Conservation (phyloP, 2,113 vertebrate species). For the Orcinus orca region DNA sequence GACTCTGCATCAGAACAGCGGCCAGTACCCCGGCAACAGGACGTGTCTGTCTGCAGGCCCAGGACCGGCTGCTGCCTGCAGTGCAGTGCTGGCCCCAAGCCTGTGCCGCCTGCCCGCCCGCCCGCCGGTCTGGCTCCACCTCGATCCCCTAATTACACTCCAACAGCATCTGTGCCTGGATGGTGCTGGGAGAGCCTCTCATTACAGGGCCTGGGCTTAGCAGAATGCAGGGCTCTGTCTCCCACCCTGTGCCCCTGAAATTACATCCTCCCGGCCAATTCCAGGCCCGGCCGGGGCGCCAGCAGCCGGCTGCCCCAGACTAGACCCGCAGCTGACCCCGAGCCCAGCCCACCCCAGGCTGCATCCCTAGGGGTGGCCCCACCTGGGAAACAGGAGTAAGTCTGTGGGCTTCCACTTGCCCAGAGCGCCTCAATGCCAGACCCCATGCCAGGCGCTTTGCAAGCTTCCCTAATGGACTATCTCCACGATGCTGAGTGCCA, state of each 20-base stretch:
- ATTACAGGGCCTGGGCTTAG: not conserved
- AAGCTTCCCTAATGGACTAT: not conserved
- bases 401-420: not conserved
- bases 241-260: not conserved
- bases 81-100: not conserved
- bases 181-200: not conserved
- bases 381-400: not conserved
- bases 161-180: too few species aligned
- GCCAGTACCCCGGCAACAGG: not conserved
- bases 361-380: not conserved
- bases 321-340: not conserved
- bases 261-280: not conserved
- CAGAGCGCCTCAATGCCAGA: not conserved
- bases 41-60: not conserved
- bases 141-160: not conserved
- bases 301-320: not conserved
- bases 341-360: not conserved
- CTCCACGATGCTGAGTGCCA: not conserved
- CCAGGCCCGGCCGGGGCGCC: not conserved
- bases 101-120: accelerated
- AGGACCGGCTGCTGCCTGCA: not conserved
- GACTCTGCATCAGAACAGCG: not conserved
- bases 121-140: not conserved
- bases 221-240: not conserved
- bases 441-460: not conserved